Conservation (phyloP, 2,888 invertebrate species). For the Erpobdella octoculata region DNA sequence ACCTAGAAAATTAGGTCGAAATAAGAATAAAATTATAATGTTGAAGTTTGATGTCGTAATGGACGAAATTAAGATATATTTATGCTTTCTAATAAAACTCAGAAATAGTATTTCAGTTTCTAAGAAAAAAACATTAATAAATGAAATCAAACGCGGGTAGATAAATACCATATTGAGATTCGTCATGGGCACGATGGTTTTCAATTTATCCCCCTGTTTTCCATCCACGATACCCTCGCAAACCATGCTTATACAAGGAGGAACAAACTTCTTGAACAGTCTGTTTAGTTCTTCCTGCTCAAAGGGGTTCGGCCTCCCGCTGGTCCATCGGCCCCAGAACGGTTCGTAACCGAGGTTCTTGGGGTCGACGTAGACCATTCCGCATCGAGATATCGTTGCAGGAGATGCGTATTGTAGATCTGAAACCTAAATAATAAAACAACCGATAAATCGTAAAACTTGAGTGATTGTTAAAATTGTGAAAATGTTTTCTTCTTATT, state of each 20-base stretch:
- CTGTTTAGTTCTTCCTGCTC: slow-evolving; percentile 40
- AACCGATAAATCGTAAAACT: too few relatives aligned
- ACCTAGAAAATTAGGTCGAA: slow-evolving; percentile 59
- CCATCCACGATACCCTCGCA: slow-evolving; percentile 66
- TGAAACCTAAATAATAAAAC: slow-evolving; percentile 60
- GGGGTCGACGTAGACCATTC: slow-evolving; percentile 88
- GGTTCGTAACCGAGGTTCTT: slow-evolving; percentile 79
- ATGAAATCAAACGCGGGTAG: neutral
- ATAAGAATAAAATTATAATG: neutral
- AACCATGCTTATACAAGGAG: slow-evolving; percentile 65
- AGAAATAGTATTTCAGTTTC: too few relatives aligned
- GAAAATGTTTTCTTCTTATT: too few relatives aligned
- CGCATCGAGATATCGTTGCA: slow-evolving; percentile 81
- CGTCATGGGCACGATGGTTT: slow-evolving; percentile 74
- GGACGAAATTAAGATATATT: neutral
- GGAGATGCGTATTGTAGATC: slow-evolving; percentile 83
- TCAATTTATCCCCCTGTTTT: slow-evolving; percentile 61
- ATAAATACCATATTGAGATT: slow-evolving; percentile 70
- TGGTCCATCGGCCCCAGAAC: slow-evolving; percentile 75
- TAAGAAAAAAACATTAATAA: neutral
- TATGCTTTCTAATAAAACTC: too few relatives aligned
- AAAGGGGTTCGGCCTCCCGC: slow-evolving; percentile 42
- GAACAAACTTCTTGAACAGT: slow-evolving; percentile 70
- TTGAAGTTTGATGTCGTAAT: too few relatives aligned
- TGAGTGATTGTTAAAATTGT: too few relatives aligned